Percentiles rank a stretch among this genome's conserved stretches.
phyloP scores from a whole-genome alignment of 2,797 vertebrate genomes.

The Tokudaia tokunoshimensis region DNA sequence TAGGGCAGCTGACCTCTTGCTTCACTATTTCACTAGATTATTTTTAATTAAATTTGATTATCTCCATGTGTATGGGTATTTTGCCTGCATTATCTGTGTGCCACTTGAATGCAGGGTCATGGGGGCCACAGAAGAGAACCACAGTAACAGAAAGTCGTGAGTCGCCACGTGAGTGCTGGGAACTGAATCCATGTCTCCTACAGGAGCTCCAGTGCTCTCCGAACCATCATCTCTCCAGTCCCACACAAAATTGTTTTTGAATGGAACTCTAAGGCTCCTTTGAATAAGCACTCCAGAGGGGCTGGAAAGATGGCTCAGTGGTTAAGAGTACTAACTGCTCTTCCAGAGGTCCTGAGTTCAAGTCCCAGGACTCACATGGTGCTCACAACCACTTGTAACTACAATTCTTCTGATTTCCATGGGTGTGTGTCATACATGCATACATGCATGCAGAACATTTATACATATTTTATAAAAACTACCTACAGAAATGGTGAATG shows the following conservation, averaged over 20 bases:
- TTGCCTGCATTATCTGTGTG: neutral
- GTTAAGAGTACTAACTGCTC: neutral
- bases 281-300: neutral
- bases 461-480: neutral
- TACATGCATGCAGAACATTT: neutral
- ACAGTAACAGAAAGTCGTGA: neutral
- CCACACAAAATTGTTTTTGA: neutral
- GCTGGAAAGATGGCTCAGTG: too few species aligned
- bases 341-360: neutral
- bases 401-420: neutral
- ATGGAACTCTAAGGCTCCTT: neutral
- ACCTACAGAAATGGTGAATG: neutral
- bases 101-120: neutral
- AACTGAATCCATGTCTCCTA: neutral
- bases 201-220: neutral
- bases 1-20: neutral
- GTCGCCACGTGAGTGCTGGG: too few species aligned
- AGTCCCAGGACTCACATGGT: neutral
- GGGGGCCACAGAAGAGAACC: neutral
- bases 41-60: neutral
- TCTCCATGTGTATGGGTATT: neutral
- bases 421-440: neutral
- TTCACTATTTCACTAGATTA: constrained; percentile 16
- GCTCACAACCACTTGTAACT: neutral
- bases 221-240: neutral